A percentile compares a stretch with the other conserved stretches of the same genome.
Evolutionary conservation across 2,113 vertebrate species (phyloP).

Genomic region (Solea solea): DNA sequence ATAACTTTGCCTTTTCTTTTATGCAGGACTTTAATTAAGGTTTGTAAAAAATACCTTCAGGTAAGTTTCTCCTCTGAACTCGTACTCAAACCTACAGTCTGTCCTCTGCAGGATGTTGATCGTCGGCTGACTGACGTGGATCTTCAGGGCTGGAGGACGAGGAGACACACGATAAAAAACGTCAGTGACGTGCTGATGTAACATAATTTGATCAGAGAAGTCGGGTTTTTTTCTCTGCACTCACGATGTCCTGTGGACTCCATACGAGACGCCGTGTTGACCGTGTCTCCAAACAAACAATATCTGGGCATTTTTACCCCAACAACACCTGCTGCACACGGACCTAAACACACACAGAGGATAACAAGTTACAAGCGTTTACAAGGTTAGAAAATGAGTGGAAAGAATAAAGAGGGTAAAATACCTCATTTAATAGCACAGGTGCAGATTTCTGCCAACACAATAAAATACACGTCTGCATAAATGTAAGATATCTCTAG

Average conservation of each 20-base stretch:
- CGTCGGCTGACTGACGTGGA: slow-evolving; percentile 92
- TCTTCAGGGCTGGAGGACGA: slow-evolving; percentile 78
- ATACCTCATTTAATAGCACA: no score
- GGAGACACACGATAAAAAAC: slow-evolving; percentile 4
- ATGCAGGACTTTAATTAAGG: neutral
- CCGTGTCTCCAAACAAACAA: slow-evolving; percentile 93
- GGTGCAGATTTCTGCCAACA: no score
- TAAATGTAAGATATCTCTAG: no score
- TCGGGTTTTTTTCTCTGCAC: slow-evolving; percentile 25
- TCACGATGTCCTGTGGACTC: slow-evolving; percentile 96
- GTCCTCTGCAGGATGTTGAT: slow-evolving; percentile 92
- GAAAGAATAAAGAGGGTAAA: no score
- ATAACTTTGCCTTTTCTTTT: no score
- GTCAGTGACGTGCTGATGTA: no score
- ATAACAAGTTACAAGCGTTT: neutral
- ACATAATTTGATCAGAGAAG: neutral
- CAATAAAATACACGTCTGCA: no score
- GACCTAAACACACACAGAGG: slow-evolving; percentile 78
- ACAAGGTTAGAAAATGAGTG: no score
- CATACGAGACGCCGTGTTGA: slow-evolving; percentile 95
- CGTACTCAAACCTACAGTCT: slow-evolving; percentile 89
- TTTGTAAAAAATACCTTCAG: slow-evolving; percentile 84
- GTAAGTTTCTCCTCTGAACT: slow-evolving; percentile 91
- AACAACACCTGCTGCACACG: slow-evolving; percentile 93
- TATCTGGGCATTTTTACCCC: slow-evolving; percentile 98